These are phyloP conservation scores for Amphiduros pacificus DNA, from an alignment of 2,888 invertebrate species.

Conservation along the genomic window DNA sequence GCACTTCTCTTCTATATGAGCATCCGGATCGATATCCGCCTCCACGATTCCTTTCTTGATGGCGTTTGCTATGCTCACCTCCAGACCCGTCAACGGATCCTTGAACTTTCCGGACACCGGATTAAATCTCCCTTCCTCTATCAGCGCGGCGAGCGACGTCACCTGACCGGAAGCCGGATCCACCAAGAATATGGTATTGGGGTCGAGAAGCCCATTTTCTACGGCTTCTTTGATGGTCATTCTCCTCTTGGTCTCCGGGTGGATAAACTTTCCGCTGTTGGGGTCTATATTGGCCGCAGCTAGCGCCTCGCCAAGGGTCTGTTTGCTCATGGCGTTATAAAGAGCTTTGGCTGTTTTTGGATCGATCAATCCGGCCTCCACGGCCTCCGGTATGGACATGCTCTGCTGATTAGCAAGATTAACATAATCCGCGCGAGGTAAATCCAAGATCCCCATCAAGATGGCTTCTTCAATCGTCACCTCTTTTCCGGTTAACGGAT, in stretches of 20 bases:
- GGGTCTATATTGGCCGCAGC: conserved; percentile 57
- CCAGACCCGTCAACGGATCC: conserved; percentile 69
- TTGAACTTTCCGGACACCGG: conserved; percentile 63
- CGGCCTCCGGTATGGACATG: conserved; percentile 43
- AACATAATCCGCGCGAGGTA: conserved; percentile 16
- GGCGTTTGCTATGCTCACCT: conserved; percentile 70
- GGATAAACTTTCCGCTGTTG: conserved; percentile 59
- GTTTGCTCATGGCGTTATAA: conserved; percentile 52
- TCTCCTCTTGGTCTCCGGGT: conserved; percentile 53
- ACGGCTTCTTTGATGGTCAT: conserved; percentile 75
- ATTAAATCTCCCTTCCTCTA: conserved; percentile 66
- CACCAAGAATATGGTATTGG: conserved; percentile 48
- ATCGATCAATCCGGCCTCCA: conserved; percentile 25
- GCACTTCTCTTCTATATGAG: background rate
- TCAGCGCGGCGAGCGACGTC: conserved; percentile 42
- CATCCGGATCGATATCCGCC: conserved; percentile 35
- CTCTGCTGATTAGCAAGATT: conserved; percentile 14
- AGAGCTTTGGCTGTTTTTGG: conserved; percentile 33
- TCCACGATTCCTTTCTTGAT: conserved; percentile 72
- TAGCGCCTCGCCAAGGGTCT: conserved; percentile 55
- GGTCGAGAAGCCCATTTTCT: conserved; percentile 64
- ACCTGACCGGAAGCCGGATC: conserved; percentile 47
- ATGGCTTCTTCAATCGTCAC: conserved; percentile 64
- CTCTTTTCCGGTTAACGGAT: conserved; percentile 75
- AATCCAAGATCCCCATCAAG: conserved; percentile 38